Percentiles rank a stretch among this genome's conserved stretches.
These are phyloP conservation scores for Sinocyclocheilus rhinocerous DNA, from an alignment of 2,113 vertebrate genomes.

Conservation along the genomic window DNA sequence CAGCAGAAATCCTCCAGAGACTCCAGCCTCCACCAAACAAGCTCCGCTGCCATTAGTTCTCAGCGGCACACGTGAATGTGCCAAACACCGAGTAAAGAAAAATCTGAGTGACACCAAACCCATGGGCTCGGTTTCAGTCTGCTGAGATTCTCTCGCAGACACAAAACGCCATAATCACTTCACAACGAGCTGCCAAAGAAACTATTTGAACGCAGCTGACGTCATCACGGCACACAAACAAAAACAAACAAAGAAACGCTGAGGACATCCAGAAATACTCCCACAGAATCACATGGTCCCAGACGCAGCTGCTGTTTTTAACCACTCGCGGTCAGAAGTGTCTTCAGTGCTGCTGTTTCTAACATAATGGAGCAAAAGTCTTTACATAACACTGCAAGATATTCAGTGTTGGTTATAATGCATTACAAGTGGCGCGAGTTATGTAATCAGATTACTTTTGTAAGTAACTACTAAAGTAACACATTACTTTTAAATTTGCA, in stretches of 20 bases:
- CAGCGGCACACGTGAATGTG: not conserved
- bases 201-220: not conserved
- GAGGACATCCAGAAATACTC: slow-evolving; percentile 58
- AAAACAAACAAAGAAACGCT: not conserved
- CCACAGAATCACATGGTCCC: slow-evolving; percentile 46
- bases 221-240: not conserved
- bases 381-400: not conserved
- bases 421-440: too few relatives aligned
- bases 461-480: too few relatives aligned
- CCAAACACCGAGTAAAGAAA: not conserved
- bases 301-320: slow-evolving; percentile 54
- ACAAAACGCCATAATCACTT: not conserved
- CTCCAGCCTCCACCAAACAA: not conserved
- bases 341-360: not conserved
- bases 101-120: not conserved
- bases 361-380: not conserved
- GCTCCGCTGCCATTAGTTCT: not conserved
- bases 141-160: not conserved
- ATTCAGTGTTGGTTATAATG: too few relatives aligned
- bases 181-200: not conserved
- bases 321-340: not conserved
- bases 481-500: too few relatives aligned
- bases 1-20: not conserved
- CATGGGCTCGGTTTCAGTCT: not conserved
- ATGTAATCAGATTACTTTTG: too few relatives aligned